Percentiles rank a stretch among this genome's conserved stretches.
These are phyloP conservation scores for Cynocephalus volans DNA, from an alignment of 2,113 vertebrate species.

Conservation along the genomic window DNA sequence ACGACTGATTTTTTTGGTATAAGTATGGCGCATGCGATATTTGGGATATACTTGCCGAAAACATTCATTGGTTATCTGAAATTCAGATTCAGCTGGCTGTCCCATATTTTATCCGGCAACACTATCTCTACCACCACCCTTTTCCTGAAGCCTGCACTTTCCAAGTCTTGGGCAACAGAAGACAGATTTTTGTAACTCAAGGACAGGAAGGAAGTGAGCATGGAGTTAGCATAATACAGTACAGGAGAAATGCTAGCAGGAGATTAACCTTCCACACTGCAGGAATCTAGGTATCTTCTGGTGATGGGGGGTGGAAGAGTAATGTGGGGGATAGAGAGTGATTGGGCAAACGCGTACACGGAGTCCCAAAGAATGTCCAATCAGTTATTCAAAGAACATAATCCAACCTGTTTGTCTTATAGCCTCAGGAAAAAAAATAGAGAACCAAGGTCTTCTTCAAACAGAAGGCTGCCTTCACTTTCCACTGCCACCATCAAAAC, in stretches of 20 bases:
- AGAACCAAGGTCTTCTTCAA: slow-evolving; percentile 59
- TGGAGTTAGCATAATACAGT: slow-evolving; percentile 62
- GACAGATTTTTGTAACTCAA: slow-evolving; percentile 67
- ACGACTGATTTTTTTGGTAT: slow-evolving; percentile 36
- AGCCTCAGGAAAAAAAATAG: slow-evolving; percentile 9
- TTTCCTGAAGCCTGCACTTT: slow-evolving; percentile 69
- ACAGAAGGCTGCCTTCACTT: slow-evolving; percentile 32
- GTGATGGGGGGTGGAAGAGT: not conserved
- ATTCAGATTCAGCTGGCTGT: slow-evolving; percentile 61
- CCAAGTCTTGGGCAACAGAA: slow-evolving; percentile 72
- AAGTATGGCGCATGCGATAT: slow-evolving; percentile 11
- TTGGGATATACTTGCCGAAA: slow-evolving; percentile 36
- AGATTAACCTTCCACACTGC: slow-evolving; percentile 49
- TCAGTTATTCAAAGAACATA: slow-evolving; percentile 51
- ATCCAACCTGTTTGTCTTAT: not conserved
- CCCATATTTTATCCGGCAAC: slow-evolving; percentile 72
- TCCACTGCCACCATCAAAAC: slow-evolving; percentile 40
- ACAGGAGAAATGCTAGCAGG: slow-evolving; percentile 66
- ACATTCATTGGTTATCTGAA: slow-evolving; percentile 62
- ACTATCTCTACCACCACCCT: slow-evolving; percentile 51
- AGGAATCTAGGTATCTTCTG: slow-evolving; percentile 37
- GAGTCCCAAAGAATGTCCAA: slow-evolving; percentile 9
- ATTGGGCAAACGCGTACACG: slow-evolving; percentile 9
- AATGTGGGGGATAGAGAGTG: not conserved
- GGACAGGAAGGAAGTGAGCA: slow-evolving; percentile 67